These are phyloP conservation scores for Amorpha juglandis DNA, from an alignment of 2,888 invertebrate species.

Conservation along the genomic window DNA sequence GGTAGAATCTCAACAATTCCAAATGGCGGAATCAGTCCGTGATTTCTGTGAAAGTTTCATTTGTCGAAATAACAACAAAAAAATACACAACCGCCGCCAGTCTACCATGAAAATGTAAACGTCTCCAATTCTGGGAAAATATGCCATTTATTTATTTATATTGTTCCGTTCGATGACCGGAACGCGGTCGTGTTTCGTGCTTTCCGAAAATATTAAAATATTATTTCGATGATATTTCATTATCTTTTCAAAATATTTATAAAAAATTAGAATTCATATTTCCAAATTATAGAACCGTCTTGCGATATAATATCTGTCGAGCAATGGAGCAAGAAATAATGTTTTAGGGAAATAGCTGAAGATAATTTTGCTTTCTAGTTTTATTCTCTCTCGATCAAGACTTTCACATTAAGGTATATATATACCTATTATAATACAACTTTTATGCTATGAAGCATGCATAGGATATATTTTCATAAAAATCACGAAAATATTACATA, in stretches of 20 bases:
- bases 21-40: constrained; percentile 23
- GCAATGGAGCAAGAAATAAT: not conserved
- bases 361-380: not conserved
- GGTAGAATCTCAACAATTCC: constrained; percentile 32
- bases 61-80: constrained; percentile 26
- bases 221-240: not conserved
- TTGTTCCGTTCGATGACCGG: constrained; percentile 13
- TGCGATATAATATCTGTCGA: not conserved
- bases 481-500: too few relatives aligned
- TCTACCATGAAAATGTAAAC: constrained; percentile 23
- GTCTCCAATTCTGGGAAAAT: constrained; percentile 20
- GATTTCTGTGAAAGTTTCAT: constrained; percentile 40
- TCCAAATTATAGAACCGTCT: not conserved
- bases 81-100: constrained; percentile 23
- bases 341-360: not conserved
- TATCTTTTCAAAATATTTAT: not conserved
- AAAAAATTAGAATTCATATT: constrained; percentile 2
- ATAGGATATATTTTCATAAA: too few relatives aligned
- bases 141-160: constrained; percentile 29
- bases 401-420: not conserved
- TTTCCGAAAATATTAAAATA: constrained; percentile 5
- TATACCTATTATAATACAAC: not conserved
- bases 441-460: not conserved
- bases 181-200: not conserved
- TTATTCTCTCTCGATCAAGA: not conserved